A percentile compares a stretch with the other conserved stretches of the same genome.
phyloP scores from a whole-genome alignment of 2,888 invertebrate species.

The Nasonovia ribisnigri region DNA sequence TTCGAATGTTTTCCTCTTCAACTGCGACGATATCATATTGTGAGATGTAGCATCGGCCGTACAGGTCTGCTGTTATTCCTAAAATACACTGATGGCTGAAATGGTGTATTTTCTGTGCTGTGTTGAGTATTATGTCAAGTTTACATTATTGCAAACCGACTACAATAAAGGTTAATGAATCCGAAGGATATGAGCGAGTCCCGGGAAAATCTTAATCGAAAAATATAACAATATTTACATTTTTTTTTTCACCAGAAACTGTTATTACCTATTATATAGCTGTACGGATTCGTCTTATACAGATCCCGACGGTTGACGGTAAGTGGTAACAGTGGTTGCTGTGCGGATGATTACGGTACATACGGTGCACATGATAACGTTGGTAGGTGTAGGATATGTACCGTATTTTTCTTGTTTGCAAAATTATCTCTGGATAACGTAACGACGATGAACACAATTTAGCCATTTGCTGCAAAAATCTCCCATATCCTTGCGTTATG shows the following conservation, averaged over 20 bases:
- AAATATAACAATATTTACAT: not conserved
- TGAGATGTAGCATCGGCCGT: not conserved
- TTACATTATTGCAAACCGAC: not conserved
- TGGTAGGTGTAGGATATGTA: not conserved
- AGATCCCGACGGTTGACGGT: not conserved
- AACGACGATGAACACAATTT: conserved; percentile 14
- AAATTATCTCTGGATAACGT: not conserved
- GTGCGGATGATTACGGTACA: not conserved
- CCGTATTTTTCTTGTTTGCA: not conserved
- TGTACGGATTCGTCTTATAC: not conserved
- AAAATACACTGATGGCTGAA: not conserved
- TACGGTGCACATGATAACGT: not conserved
- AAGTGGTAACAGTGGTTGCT: not conserved
- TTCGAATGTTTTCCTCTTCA: not conserved
- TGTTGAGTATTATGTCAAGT: not conserved
- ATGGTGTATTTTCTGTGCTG: not conserved
- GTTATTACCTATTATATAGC: not conserved
- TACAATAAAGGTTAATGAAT: not conserved
- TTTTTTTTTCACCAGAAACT: not conserved
- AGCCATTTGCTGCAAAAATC: not conserved
- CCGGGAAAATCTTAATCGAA: not conserved
- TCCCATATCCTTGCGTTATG: not conserved
- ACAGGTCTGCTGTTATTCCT: too few species aligned
- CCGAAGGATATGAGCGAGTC: not conserved
- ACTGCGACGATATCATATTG: not conserved